Evolutionary conservation across 2,797 vertebrate genomes (phyloP).

Genomic region (Balearica regulorum): DNA sequence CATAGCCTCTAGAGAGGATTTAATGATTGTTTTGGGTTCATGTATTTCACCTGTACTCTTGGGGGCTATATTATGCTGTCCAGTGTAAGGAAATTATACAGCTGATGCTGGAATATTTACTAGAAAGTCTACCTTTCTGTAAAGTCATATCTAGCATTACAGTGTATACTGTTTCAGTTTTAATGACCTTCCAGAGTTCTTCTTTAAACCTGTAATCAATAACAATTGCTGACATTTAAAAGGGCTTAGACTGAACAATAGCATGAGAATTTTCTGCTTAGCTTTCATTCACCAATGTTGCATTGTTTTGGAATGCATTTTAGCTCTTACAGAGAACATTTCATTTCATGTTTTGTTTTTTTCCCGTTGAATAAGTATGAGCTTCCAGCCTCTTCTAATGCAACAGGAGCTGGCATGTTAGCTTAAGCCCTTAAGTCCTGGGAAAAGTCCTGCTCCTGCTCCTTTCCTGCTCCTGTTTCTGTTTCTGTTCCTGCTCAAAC

Average conservation of each 20-base stretch:
- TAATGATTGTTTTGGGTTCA: conserved; percentile 14
- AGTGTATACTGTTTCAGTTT: background rate
- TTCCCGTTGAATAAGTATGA: background rate
- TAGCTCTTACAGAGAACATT: background rate
- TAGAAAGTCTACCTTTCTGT: background rate
- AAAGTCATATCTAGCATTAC: background rate
- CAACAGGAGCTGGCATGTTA: background rate
- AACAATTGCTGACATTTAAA: background rate
- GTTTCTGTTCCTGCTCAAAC: background rate
- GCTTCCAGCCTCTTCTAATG: background rate
- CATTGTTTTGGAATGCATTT: background rate
- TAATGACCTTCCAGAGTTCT: background rate
- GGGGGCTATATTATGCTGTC: background rate
- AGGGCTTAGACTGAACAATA: background rate
- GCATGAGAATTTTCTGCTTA: background rate
- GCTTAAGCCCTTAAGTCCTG: background rate
- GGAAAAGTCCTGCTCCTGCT: background rate
- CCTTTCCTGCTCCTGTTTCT: background rate
- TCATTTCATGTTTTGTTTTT: background rate
- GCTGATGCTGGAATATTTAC: background rate
- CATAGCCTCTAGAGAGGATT: conserved; percentile 1
- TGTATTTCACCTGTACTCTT: background rate
- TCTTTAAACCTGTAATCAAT: conserved; percentile 4
- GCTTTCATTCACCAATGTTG: background rate
- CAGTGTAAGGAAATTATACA: background rate